phyloP scores from a whole-genome alignment of 2,113 vertebrate species.

The Sitta europaea region DNA sequence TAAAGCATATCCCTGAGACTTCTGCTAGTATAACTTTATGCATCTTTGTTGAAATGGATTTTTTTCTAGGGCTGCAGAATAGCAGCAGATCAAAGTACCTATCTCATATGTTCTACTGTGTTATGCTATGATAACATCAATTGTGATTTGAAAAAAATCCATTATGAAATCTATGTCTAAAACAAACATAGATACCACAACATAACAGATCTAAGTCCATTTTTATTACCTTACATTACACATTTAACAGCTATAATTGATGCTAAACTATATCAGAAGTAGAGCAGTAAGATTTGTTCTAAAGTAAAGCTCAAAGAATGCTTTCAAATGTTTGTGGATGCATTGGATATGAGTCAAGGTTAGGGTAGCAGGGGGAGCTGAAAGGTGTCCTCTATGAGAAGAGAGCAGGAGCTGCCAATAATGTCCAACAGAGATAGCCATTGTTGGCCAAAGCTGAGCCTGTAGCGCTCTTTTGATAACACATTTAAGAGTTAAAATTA shows the following conservation, averaged over 20 bases:
- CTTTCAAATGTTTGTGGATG: neutral
- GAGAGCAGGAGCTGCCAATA: neutral
- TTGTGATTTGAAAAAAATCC: neutral
- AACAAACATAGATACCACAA: neutral
- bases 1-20: neutral
- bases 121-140: neutral
- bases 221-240: neutral
- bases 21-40: neutral
- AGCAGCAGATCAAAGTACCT: neutral
- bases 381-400: neutral
- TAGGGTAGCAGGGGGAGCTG: neutral
- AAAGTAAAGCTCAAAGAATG: neutral
- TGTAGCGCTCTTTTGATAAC: neutral
- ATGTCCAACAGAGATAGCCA: fast-evolving
- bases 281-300: neutral
- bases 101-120: neutral
- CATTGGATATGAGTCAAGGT: neutral
- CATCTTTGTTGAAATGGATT: neutral
- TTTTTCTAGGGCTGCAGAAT: neutral
- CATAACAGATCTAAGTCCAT: neutral
- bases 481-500: neutral
- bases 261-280: neutral
- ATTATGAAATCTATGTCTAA: neutral
- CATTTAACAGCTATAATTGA: neutral
- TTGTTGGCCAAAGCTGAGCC: neutral